Evolutionary conservation across 2,113 vertebrate genomes (phyloP), one percentile per base, ranked within the genome.

Genomic region (Nycticryphes semicollaris): DNA sequence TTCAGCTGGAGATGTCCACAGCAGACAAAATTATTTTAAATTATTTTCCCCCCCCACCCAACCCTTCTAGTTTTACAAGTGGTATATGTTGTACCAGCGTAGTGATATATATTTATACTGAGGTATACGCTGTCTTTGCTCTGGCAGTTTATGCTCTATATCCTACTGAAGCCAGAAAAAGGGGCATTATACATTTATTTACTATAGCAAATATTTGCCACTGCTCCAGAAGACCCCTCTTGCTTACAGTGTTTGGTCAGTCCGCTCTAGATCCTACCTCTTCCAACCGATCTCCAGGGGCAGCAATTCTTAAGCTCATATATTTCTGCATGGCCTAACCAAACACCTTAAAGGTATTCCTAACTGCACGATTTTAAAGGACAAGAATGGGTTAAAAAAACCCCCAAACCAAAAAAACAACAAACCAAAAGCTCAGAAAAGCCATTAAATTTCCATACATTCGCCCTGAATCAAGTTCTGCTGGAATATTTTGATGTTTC

Each of bases 121-220:
- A 84, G 21, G 15, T 33, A 31, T 10, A 24, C 4, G 5, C 37
- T 31, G 6, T 8, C 84, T 50, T 28, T 5, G 31, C 73, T 84
- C 48, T 43, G 24, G 66, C 6, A 24, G 20, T 39, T 68, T 50
- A 70, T 10, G 8, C 33, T 14, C 4, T 25, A 10, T 2, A 4
- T 24, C 60, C 28, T 33, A 25, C n/a, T 15, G 56, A 35, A 4
- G 31, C 24, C 33, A 59, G n/a, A 78, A 77, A 66, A 8, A 3
- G 23, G 39, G 12, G 8, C 19, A 39, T 59, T 16, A 54, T 0
- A 2, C 12, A 12, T 30, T 51, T 18, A 9, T 6, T 20, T 18
- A n/a, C n/a, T 4, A 28, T 15, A 22, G 24, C n/a, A 51, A 80
- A 9, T 14, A 62, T 17, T 21, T 37, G 14, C 33, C 17, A 2